These are phyloP conservation scores for Drosophila tropicalis DNA, from an alignment of 1,140 invertebrate genomes.

Conservation along the genomic window DNA sequence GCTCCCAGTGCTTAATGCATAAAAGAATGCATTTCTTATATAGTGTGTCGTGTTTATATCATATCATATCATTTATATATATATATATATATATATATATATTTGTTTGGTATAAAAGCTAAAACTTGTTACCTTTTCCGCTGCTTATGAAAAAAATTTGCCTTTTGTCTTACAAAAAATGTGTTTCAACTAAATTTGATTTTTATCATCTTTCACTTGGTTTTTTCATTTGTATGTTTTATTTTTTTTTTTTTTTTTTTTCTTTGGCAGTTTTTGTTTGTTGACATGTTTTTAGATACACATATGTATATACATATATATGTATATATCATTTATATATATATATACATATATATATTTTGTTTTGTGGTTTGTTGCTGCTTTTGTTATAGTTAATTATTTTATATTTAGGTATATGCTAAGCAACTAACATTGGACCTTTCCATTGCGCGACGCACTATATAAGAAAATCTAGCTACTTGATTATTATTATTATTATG, in stretches of 20 bases:
- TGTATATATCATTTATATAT: slow-evolving; percentile 33
- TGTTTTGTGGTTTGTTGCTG: slow-evolving; percentile 40
- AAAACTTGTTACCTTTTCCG: slow-evolving; percentile 54
- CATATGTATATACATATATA: slow-evolving; percentile 34
- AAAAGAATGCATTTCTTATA: slow-evolving; percentile 77
- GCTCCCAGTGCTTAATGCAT: slow-evolving; percentile 64
- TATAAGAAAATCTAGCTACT: slow-evolving; percentile 81
- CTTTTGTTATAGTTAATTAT: slow-evolving; percentile 41
- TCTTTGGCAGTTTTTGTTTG: slow-evolving; percentile 79
- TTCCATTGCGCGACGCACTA: slow-evolving; percentile 81
- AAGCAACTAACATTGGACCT: slow-evolving; percentile 81
- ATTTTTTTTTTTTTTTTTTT: slow-evolving; percentile 46
- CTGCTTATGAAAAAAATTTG: slow-evolving; percentile 64
- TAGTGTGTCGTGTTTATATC: slow-evolving; percentile 74
- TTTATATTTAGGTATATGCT: slow-evolving; percentile 69
- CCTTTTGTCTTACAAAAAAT: slow-evolving; percentile 51
- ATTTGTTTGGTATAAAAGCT: slow-evolving; percentile 70
- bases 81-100: slow-evolving; percentile 12
- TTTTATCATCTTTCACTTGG: slow-evolving; percentile 26
- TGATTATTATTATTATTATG: slow-evolving; percentile 65
- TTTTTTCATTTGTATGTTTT: slow-evolving; percentile 53
- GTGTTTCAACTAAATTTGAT: slow-evolving; percentile 38
- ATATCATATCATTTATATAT: slow-evolving; percentile 18
- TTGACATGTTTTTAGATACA: slow-evolving; percentile 53
- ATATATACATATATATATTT: slow-evolving; percentile 37